These are phyloP conservation scores for Liopterus haemorrhoidalis DNA, from an alignment of 2,888 invertebrate genomes.

Conservation along the genomic window DNA sequence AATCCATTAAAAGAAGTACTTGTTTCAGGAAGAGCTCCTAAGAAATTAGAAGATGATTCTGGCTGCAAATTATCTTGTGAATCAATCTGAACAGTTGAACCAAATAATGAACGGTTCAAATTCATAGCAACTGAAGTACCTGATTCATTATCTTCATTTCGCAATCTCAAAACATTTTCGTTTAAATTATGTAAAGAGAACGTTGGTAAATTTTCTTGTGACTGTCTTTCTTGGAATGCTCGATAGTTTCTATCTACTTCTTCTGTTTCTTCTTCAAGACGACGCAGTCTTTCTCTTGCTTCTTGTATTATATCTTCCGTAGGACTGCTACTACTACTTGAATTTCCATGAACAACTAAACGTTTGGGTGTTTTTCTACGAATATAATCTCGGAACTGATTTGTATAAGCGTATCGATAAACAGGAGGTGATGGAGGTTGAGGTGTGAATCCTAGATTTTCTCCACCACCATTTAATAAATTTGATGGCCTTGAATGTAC, in stretches of 20 bases:
- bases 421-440: conserved; percentile 10
- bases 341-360: conserved; percentile 17
- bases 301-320: conserved; percentile 49
- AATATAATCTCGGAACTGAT: conserved; percentile 2
- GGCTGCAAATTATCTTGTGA: no score
- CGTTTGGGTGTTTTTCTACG: conserved; percentile 28
- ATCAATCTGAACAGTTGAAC: no score
- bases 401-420: conserved; percentile 7
- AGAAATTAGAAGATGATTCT: no score
- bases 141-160: no score
- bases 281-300: conserved; percentile 49
- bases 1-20: no score
- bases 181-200: no score
- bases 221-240: conserved; percentile 43
- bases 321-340: conserved; percentile 33
- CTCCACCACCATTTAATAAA: conserved; percentile 29
- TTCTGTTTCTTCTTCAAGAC: conserved; percentile 56
- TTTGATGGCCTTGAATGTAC: conserved; percentile 1
- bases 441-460: conserved; percentile 23
- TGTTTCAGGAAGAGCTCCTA: no score
- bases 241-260: conserved; percentile 52
- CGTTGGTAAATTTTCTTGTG: no score
- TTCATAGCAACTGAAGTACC: no score
- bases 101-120: no score
- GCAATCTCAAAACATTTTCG: no score